Base-by-base conservation (phyloP, 2,797 vertebrate genomes). In the Melanotaenia maccullochi region DNA sequence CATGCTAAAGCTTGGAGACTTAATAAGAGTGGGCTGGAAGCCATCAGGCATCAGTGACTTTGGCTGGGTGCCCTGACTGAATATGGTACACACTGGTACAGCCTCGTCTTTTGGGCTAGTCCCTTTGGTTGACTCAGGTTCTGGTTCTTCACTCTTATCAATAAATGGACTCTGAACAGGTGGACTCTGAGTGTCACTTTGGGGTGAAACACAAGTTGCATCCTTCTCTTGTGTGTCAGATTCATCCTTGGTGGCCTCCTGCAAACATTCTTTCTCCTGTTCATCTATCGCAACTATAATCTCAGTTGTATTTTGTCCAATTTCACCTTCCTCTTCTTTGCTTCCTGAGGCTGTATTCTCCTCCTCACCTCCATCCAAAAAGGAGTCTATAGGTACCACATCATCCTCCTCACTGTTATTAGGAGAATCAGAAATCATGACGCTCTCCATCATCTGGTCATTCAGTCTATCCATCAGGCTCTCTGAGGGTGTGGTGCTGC, bases 371-470 rank as follows among this genome's bases (percentile, higher is more conserved):
- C 81, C 87, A 72, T 92, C 95, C 35, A 93, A 93, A 51, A 97
- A 87, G 20, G 95, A 95, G 56, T 96, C 96, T 9, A 97, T 96
- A 9, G 97, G 96, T 13, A 93, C 95, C 0, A 93, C 85, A 1
- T 98, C 97, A 18, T 97, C 98, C 76, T 98, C 97, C 71, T 98
- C 98, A 0, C 97, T 99, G 78, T 97, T 95, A 74, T 96, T 97
- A 0, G 98, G 97, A 0, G 98, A 99, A 90, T 99, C 98, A 0
- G 97, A 99, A 71, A 99, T 99, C 87, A 99, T 94, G 67, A 99
- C 98, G 0, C 98, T 99, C 75, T 99, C 98, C 98, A 99, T 98
- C 97, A 99, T 96, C 71, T 98, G 97, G 55, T 99, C 97, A 0
- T 95, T 97, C 12, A 99, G 95, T 72, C 95, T 98, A 72, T 96